Base-by-base conservation (phyloP, 2,797 vertebrate genomes). In the Spondyliosoma cantharus region DNA sequence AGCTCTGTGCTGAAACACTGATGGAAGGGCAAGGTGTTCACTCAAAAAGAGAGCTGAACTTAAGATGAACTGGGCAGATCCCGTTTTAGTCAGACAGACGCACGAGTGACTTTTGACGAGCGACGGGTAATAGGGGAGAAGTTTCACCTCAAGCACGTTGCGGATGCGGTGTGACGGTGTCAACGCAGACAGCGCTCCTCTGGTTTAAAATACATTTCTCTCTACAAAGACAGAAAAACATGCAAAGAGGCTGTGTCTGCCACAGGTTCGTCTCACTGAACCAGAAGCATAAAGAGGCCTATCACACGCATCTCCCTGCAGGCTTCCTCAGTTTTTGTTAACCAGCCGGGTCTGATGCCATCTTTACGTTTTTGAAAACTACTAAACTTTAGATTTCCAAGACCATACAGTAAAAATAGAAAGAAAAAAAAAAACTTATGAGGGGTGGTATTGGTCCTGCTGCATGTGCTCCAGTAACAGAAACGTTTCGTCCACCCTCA, bases 251-350 rank as follows among this genome's bases (percentile, higher is more conserved):
- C 60, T n/a, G 32, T 29, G 49, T 78, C 80, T 87, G 74, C 79
- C 64, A 76, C 64, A 81, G 71, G 62, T 70, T 70, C 69, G 68
- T 83, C 81, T 87, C 86, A 78, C 60, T 79, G 84, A 87, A 83
- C 72, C 54, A 29, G 73, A 84, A 86, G 74, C 72, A 80, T 57
- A 50, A 87, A 86, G 74, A 81, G 53, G 71, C 71, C 74, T 29
- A 76, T 87, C 82, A 73, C 14, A 53, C 43, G 60, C 68, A 37
- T 70, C 52, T 81, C 80, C 74, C 64, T 15, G 49, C 70, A 49
- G 81, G 64, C 77, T 32, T 74, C 64, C 75, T 82, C 66, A 60
- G 50, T 74, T 62, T 74, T 62, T 81, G 80, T 78, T 86, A 78
- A 85, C 27, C 74, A 81, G 80, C 8, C 2, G n/a, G 0, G 15